Percentiles rank a stretch among this genome's conserved stretches.
Evolutionary conservation across 2,888 invertebrate genomes (phyloP).

Genomic region (Phyllotreta striolata): DNA sequence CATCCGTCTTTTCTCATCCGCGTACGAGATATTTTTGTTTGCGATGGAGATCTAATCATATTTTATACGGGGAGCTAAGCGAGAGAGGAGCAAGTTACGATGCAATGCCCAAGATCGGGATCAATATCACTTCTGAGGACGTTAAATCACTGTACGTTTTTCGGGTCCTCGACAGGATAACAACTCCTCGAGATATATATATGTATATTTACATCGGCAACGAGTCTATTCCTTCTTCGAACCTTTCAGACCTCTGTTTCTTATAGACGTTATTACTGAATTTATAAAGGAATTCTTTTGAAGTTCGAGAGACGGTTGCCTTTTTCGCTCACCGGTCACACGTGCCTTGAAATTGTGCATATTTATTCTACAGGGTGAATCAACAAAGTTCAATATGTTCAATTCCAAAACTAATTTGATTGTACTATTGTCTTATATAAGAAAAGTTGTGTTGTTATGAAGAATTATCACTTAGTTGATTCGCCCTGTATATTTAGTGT

Average conservation of each 20-base stretch:
- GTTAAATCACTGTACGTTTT: constrained; percentile 19
- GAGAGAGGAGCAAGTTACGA: constrained; percentile 22
- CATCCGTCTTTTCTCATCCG: constrained; percentile 21
- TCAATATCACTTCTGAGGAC: constrained; percentile 25
- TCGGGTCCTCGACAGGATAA: constrained; percentile 7
- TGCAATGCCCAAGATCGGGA: not conserved
- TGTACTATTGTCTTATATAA: no score
- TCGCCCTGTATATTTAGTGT: no score
- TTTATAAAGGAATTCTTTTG: constrained; percentile 23
- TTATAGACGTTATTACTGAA: constrained; percentile 15
- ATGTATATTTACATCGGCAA: constrained; percentile 11
- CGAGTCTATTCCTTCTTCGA: constrained; percentile 20
- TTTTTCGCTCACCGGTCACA: no score
- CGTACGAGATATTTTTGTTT: constrained; percentile 24
- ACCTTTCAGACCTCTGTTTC: constrained; percentile 4
- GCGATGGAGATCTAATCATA: constrained; percentile 27
- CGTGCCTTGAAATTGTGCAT: no score
- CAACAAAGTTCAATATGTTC: no score
- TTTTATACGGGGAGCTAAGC: constrained; percentile 25
- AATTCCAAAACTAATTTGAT: no score
- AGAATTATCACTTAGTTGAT: no score
- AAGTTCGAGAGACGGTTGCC: not conserved
- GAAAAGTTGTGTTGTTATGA: no score
- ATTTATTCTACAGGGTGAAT: no score
- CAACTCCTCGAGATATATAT: constrained; percentile 8